phyloP scores from a whole-genome alignment of 1,140 invertebrate genomes.

The Batillaria attramentaria region DNA sequence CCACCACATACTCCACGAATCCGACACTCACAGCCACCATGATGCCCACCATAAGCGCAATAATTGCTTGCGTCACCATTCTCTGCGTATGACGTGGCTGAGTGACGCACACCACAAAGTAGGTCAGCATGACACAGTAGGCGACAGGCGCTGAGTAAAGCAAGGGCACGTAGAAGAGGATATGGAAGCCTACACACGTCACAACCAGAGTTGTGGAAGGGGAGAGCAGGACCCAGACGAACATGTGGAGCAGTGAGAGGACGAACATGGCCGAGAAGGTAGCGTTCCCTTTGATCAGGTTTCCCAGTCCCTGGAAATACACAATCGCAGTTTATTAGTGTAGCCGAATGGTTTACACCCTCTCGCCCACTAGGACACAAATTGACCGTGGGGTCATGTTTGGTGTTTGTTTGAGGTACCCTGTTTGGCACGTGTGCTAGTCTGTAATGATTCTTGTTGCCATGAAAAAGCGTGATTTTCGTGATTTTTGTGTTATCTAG shows the following conservation, averaged over 20 bases:
- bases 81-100: constrained; percentile 36
- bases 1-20: constrained; percentile 40
- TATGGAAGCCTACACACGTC: constrained; percentile 35
- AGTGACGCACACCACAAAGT: constrained; percentile 40
- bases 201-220: constrained; percentile 45
- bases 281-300: constrained; percentile 74
- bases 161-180: constrained; percentile 42
- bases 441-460: no score
- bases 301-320: constrained; percentile 73
- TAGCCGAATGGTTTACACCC: neutral
- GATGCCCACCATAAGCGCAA: constrained; percentile 26
- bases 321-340: neutral
- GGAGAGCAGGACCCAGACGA: constrained; percentile 48
- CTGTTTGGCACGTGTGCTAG: no score
- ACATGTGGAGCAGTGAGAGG: constrained; percentile 51
- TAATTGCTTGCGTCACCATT: constrained; percentile 36
- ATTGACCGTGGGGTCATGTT: no score
- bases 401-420: no score
- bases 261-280: constrained; percentile 76
- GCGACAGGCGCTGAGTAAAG: constrained; percentile 28
- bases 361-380: no score
- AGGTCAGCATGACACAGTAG: constrained; percentile 30
- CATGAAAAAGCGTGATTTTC: no score
- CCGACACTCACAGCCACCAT: constrained; percentile 42
- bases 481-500: no score